Evolutionary conservation across 2,113 vertebrate genomes (phyloP).

Genomic region (Atrichornis clamosus): DNA sequence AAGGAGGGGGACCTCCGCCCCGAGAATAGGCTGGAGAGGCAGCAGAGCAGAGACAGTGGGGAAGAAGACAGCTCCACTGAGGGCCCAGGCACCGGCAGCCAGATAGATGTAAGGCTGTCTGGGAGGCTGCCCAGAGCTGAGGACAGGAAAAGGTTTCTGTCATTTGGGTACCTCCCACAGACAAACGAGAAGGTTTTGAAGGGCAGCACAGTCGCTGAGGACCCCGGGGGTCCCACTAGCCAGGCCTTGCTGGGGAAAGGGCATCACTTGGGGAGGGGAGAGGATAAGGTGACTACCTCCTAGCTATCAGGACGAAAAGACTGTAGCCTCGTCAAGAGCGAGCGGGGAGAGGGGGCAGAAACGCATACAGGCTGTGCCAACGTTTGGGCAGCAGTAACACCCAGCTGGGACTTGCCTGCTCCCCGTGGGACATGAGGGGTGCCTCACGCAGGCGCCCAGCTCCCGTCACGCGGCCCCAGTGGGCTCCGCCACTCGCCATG

Average conservation of each 20-base stretch:
- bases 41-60: neutral
- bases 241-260: neutral
- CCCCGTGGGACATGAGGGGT: neutral
- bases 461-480: neutral
- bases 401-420: neutral
- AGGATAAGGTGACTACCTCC: neutral
- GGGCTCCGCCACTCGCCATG: accelerated
- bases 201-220: neutral
- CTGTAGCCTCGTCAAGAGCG: accelerated
- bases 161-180: neutral
- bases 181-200: neutral
- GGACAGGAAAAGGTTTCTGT: neutral
- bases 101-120: neutral
- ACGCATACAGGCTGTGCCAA: neutral
- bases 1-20: neutral
- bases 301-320: neutral
- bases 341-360: neutral
- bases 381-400: neutral
- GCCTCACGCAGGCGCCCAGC: too few relatives aligned
- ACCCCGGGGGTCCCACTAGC: neutral
- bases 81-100: neutral
- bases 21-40: neutral
- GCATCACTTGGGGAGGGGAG: neutral
- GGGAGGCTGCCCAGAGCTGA: neutral
- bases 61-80: neutral